Evolutionary conservation across 2,888 invertebrate species (phyloP).

Genomic region (Malthinus flaveolus): DNA sequence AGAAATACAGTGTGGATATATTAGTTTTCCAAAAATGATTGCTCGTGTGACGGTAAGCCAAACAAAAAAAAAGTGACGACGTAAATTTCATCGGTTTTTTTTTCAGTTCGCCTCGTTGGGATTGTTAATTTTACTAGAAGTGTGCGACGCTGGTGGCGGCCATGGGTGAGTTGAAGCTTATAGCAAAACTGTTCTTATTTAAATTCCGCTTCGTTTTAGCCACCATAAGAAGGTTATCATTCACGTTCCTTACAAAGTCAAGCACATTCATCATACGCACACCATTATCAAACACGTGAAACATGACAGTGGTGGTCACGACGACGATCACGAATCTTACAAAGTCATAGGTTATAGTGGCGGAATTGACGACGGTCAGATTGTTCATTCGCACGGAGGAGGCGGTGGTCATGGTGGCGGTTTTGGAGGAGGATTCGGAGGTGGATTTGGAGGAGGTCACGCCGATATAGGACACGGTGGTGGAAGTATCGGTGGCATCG

Average conservation of each 20-base stretch:
- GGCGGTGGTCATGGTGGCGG: conserved; percentile 44
- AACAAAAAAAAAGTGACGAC: conserved; percentile 18
- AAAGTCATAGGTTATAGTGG: conserved; percentile 72
- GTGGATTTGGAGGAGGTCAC: conserved; percentile 34
- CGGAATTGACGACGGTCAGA: conserved; percentile 60
- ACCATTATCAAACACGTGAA: conserved; percentile 76
- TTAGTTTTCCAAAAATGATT: conserved; percentile 52
- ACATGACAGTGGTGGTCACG: conserved; percentile 41
- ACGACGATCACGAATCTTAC: conserved; percentile 66
- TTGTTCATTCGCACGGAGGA: conserved; percentile 51
- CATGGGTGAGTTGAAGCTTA: conserved; percentile 47
- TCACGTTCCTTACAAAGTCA: conserved; percentile 77
- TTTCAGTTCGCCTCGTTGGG: conserved; percentile 48
- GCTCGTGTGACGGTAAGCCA: conserved; percentile 59
- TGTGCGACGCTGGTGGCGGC: conserved; percentile 52
- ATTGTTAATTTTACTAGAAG: conserved; percentile 51
- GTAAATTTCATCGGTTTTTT: conserved; percentile 20
- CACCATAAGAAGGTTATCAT: conserved; percentile 73
- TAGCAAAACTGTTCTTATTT: conserved; percentile 3
- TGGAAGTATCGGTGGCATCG: conserved; percentile 50
- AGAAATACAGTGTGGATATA: conserved; percentile 10
- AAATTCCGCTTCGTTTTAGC: conserved; percentile 36
- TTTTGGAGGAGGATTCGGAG: conserved; percentile 38
- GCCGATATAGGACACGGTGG: conserved; percentile 36
- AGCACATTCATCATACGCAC: conserved; percentile 77